phyloP scores from a whole-genome alignment of 2,113 vertebrate genomes.

The Ardeotis arabs region DNA sequence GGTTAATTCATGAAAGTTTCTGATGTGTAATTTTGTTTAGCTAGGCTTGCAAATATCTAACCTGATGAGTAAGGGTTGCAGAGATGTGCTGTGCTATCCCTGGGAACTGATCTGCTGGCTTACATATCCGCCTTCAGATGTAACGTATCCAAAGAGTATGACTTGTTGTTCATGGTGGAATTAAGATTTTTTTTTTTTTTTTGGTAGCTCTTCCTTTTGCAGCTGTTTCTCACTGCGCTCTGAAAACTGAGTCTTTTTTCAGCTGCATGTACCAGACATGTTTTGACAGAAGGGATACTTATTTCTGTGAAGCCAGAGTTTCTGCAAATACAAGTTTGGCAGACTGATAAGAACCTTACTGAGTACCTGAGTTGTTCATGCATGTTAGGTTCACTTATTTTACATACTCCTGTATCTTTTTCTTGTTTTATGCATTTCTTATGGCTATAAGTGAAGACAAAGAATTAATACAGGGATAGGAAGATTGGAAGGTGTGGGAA shows the following conservation, averaged over 20 bases:
- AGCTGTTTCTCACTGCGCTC: background rate
- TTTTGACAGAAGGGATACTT: background rate
- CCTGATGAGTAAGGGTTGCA: background rate
- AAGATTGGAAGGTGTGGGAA: background rate
- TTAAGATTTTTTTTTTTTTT: background rate
- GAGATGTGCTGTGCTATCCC: background rate
- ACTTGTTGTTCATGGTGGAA: background rate
- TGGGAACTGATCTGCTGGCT: background rate
- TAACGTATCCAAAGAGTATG: background rate
- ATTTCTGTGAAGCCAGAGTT: background rate
- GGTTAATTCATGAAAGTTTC: background rate
- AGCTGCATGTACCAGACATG: background rate
- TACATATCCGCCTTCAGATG: background rate
- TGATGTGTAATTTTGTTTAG: background rate
- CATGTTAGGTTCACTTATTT: background rate
- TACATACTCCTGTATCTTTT: background rate
- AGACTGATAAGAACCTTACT: background rate
- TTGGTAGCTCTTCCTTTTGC: background rate
- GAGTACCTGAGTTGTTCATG: background rate
- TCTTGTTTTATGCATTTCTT: background rate
- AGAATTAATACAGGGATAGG: background rate
- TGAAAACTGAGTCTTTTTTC: background rate
- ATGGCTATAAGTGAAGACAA: background rate
- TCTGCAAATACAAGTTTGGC: background rate
- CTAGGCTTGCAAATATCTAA: background rate